These are phyloP conservation scores for Neoaliturus tenellus DNA, from an alignment of 2,888 invertebrate species.

Conservation along the genomic window DNA sequence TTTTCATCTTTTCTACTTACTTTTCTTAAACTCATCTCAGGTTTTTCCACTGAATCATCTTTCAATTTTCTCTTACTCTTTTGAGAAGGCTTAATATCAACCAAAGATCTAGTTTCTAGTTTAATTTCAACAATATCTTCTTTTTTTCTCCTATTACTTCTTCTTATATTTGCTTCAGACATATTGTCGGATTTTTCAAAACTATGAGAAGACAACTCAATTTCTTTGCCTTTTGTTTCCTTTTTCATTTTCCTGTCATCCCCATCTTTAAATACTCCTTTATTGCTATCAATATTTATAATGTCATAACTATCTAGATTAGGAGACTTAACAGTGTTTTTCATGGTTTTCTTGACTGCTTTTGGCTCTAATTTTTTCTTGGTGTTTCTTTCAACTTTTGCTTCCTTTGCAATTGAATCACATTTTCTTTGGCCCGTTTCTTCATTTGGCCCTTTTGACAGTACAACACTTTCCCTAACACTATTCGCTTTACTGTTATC, in stretches of 20 bases:
- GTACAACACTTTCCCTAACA: not conserved
- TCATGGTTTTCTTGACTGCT: not conserved
- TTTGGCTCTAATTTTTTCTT: not conserved
- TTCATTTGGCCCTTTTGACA: not conserved
- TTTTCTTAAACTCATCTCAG: not conserved
- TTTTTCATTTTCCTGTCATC: not conserved
- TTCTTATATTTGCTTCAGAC: not conserved
- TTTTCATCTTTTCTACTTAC: not conserved
- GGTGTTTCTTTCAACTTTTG: not conserved
- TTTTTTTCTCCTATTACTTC: not conserved
- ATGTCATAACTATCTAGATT: not conserved
- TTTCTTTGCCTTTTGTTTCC: not conserved
- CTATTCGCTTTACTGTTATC: not conserved
- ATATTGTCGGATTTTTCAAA: not conserved
- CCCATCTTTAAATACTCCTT: not conserved
- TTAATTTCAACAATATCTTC: not conserved
- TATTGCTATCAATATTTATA: not conserved
- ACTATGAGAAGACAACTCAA: not conserved
- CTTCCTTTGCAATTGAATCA: not conserved
- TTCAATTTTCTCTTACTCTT: not conserved
- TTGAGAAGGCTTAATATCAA: not conserved
- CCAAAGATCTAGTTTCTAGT: not conserved
- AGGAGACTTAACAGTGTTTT: not conserved
- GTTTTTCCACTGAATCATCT: not conserved
- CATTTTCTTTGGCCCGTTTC: not conserved